phyloP scores from a whole-genome alignment of 2,888 invertebrate species.

The Aricia artaxerxes region DNA sequence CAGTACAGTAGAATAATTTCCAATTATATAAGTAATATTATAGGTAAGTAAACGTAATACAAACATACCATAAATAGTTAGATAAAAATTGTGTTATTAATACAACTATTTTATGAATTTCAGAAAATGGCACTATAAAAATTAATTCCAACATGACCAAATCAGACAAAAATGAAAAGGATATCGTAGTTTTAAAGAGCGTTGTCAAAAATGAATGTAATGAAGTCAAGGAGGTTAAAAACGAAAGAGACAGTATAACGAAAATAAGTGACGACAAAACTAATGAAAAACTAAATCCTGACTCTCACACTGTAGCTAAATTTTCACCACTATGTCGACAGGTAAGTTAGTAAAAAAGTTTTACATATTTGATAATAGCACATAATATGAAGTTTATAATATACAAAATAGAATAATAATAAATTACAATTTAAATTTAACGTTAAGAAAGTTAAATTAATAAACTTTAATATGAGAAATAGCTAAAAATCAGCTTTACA shows the following conservation, averaged over 20 bases:
- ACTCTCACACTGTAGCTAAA: conserved; percentile 1
- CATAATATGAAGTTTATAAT: no score
- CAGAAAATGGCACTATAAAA: background rate
- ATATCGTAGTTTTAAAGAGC: background rate
- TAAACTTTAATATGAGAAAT: no score
- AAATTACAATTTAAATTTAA: no score
- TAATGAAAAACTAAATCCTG: conserved; percentile 1
- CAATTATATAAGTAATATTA: no score
- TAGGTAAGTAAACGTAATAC: no score
- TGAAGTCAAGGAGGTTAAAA: background rate
- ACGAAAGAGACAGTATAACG: background rate
- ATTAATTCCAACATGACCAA: background rate
- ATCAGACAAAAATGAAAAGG: background rate
- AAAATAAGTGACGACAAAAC: background rate
- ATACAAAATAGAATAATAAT: no score
- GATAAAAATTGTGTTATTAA: background rate
- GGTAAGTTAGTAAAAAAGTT: background rate
- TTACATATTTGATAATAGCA: no score
- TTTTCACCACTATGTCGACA: conserved; percentile 21
- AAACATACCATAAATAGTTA: no score
- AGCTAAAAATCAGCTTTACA: background rate
- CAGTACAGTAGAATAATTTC: no score
- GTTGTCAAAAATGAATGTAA: background rate
- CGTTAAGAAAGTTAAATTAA: no score
- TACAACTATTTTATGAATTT: background rate